phyloP scores from a whole-genome alignment of 2,113 vertebrate genomes.

The Pomatorhinus ruficollis region DNA sequence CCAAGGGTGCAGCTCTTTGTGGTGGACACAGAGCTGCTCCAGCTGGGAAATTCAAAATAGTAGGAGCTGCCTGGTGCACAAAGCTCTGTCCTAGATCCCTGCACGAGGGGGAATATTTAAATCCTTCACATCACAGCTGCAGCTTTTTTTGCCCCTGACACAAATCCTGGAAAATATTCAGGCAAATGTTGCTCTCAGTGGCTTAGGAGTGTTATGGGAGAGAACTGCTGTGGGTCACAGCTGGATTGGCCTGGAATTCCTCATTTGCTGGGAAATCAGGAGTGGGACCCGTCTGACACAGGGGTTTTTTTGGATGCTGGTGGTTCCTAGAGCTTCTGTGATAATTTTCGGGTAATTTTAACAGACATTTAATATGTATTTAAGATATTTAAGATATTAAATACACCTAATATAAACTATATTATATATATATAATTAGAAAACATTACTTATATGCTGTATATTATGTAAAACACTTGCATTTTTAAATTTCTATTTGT shows the following conservation, averaged over 20 bases:
- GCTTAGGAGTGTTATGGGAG: background rate
- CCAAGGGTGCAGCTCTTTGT: background rate
- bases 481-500: no score
- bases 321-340: background rate
- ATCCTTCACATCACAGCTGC: background rate
- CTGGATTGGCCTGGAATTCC: background rate
- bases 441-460: no score
- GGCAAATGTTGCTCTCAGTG: background rate
- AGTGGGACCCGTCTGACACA: background rate
- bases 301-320: accelerated
- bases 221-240: background rate
- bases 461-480: no score
- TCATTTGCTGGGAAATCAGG: background rate
- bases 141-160: background rate
- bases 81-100: background rate
- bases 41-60: background rate
- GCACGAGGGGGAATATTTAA: background rate
- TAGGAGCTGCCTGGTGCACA: background rate
- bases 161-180: background rate
- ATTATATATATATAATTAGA: no score
- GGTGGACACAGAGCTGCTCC: background rate
- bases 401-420: no score
- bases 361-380: no score
- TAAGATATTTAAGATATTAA: no score
- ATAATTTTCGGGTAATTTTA: no score